Evolutionary conservation across 2,797 vertebrate species (phyloP).

Genomic region (Alosa sapidissima): DNA sequence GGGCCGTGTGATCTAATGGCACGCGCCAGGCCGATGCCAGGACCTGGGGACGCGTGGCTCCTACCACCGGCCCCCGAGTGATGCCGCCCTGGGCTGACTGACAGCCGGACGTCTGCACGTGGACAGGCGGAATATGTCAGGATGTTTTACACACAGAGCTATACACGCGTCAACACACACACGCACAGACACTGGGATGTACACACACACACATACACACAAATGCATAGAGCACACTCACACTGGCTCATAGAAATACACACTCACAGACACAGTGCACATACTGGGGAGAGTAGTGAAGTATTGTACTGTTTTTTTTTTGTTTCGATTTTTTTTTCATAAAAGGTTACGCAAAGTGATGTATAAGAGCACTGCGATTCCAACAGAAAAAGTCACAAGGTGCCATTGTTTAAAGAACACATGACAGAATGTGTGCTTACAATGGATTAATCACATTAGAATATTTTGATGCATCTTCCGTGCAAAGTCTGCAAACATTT

Average conservation of each 20-base stretch:
- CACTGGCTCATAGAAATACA: constrained; percentile 46
- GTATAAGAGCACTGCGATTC: neutral
- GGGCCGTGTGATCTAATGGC: constrained; percentile 71
- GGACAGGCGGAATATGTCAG: constrained; percentile 56
- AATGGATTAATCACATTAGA: neutral
- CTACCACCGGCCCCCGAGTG: constrained; percentile 29
- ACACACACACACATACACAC: constrained; percentile 52
- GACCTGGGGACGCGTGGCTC: constrained; percentile 37
- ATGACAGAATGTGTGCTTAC: neutral
- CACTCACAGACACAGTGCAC: neutral
- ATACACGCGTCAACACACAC: constrained; percentile 45
- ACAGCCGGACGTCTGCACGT: constrained; percentile 62
- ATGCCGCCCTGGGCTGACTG: constrained; percentile 63
- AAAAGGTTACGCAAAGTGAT: neutral
- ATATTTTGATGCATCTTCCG: neutral
- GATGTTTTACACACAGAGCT: constrained; percentile 7
- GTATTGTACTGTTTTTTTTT: neutral
- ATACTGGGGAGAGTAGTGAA: constrained; percentile 22
- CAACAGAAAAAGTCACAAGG: neutral
- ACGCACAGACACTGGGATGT: constrained; percentile 30
- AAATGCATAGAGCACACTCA: constrained; percentile 25
- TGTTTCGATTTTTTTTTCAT: neutral
- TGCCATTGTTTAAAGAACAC: neutral
- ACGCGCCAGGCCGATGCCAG: constrained; percentile 53
- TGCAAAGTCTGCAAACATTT: neutral